phyloP scores from a whole-genome alignment of 2,113 vertebrate genomes.

The Cranoglanis bouderius region DNA sequence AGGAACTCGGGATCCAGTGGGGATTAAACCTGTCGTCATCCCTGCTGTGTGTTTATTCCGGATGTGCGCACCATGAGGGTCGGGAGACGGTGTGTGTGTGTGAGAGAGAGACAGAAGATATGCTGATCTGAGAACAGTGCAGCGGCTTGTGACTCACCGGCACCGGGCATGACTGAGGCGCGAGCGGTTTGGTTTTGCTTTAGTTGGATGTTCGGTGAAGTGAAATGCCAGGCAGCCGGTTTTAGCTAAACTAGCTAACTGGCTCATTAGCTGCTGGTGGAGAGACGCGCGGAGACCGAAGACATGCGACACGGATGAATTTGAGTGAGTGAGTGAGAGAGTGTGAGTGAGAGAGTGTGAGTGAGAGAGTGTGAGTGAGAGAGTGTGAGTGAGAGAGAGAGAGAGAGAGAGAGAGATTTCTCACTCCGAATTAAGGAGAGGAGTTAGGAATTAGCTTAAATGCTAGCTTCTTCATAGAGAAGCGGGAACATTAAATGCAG shows the following conservation, averaged over 20 bases:
- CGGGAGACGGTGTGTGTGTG: not conserved
- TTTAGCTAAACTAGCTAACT: not conserved
- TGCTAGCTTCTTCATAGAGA: not conserved
- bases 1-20: not conserved
- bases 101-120: too few species aligned
- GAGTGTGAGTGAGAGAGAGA: too few species aligned
- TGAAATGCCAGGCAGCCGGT: not conserved
- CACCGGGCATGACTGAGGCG: not conserved
- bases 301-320: not conserved
- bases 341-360: too few species aligned
- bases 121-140: conserved; percentile 5
- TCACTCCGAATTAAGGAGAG: not conserved
- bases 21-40: conserved; percentile 5
- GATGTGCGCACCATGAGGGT: not conserved
- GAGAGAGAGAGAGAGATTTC: not conserved
- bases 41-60: not conserved
- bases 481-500: conserved; percentile 8
- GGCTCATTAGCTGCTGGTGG: not conserved
- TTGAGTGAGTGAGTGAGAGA: not conserved
- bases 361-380: not conserved
- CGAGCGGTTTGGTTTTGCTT: not conserved
- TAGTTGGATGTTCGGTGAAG: not conserved
- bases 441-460: not conserved
- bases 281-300: not conserved
- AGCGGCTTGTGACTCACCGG: not conserved